Evolutionary conservation across 2,888 invertebrate genomes (phyloP).

Genomic region (Colostygia pectinataria): DNA sequence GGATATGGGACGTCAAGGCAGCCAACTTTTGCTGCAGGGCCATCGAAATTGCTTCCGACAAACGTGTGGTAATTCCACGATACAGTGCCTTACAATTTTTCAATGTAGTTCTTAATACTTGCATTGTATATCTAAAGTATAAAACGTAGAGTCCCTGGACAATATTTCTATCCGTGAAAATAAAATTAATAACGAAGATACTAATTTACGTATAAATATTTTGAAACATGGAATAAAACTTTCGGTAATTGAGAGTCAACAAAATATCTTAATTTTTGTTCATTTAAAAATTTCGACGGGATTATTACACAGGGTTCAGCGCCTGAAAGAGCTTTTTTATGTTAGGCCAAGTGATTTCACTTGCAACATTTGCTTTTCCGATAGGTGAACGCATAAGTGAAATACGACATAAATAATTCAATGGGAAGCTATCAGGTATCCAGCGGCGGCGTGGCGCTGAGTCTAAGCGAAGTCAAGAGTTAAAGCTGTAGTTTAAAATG

Average conservation of each 20-base stretch:
- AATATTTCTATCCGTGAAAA: too few species aligned
- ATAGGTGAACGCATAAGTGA: slow-evolving; percentile 59
- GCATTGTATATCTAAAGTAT: too few species aligned
- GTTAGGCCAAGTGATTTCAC: slow-evolving; percentile 48
- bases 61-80: slow-evolving; percentile 28
- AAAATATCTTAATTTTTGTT: too few species aligned
- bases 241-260: too few species aligned
- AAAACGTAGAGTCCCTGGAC: too few species aligned
- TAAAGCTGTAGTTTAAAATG: slow-evolving; percentile 17
- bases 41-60: slow-evolving; percentile 69
- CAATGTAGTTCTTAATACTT: not conserved
- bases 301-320: slow-evolving; percentile 1
- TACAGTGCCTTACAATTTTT: slow-evolving; percentile 17
- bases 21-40: slow-evolving; percentile 58
- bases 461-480: slow-evolving; percentile 18
- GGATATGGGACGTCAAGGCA: slow-evolving; percentile 75
- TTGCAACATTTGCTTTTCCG: slow-evolving; percentile 50
- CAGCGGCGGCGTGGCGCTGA: slow-evolving; percentile 21
- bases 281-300: too few species aligned
- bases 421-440: slow-evolving; percentile 41
- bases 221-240: too few species aligned
- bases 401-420: slow-evolving; percentile 64
- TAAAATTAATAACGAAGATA: too few species aligned
- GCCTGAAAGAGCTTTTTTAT: slow-evolving; percentile 55
- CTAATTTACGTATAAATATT: too few species aligned